Evolutionary conservation across 2,113 vertebrate species (phyloP).

Genomic region (Eudorcas thomsonii): DNA sequence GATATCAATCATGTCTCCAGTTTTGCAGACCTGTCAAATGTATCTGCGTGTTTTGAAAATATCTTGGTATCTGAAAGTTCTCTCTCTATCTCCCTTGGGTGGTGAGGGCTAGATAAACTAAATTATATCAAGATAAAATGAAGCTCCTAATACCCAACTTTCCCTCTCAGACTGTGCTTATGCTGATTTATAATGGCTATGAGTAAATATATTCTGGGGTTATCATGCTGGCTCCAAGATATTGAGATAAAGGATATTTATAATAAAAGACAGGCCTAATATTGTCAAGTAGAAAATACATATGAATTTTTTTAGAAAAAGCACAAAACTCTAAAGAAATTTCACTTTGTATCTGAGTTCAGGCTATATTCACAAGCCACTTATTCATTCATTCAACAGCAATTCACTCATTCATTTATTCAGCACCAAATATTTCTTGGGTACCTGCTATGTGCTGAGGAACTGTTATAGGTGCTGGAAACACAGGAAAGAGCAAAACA

Average conservation of each 20-base stretch:
- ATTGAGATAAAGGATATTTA: background rate
- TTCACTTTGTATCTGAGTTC: background rate
- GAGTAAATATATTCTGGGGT: background rate
- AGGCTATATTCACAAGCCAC: background rate
- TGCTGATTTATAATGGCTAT: background rate
- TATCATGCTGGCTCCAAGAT: background rate
- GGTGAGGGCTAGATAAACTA: background rate
- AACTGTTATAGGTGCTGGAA: background rate
- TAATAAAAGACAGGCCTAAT: background rate
- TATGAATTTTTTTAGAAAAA: background rate
- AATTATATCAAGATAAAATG: constrained; percentile 1
- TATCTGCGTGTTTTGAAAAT: background rate
- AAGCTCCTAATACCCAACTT: background rate
- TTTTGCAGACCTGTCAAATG: background rate
- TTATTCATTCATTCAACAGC: background rate
- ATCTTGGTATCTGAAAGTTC: background rate
- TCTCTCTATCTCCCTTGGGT: background rate
- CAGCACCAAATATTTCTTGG: background rate
- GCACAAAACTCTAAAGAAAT: background rate
- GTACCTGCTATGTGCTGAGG: background rate
- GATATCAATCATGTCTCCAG: background rate
- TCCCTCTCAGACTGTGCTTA: background rate
- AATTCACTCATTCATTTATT: background rate
- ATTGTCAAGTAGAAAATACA: background rate
- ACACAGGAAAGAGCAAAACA: background rate